Evolutionary conservation across 2,797 vertebrate genomes (phyloP).

Genomic region (Clarias laeviceps): DNA sequence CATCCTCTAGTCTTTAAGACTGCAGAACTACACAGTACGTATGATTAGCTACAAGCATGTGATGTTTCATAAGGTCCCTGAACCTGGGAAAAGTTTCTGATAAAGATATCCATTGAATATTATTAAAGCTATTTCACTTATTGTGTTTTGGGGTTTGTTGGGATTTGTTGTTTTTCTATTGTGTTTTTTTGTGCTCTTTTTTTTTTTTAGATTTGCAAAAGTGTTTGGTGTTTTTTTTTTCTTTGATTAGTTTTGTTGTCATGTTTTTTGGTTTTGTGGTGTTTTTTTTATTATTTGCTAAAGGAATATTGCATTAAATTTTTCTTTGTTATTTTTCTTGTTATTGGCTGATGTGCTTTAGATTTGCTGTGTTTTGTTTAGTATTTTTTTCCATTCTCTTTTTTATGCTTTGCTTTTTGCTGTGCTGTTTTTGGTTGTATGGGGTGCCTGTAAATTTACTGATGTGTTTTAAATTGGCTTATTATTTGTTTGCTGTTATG

Average conservation of each 20-base stretch:
- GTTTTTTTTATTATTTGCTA: not conserved
- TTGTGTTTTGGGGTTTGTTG: not conserved
- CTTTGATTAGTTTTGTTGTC: not conserved
- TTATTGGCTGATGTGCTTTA: not conserved
- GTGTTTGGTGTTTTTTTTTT: not conserved
- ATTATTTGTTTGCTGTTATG: not conserved
- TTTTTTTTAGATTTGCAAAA: not conserved
- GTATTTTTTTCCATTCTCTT: not conserved
- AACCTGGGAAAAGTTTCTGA: no score
- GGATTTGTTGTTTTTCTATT: not conserved
- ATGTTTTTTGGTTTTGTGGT: not conserved
- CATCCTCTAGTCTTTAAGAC: not conserved
- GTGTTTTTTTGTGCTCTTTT: not conserved
- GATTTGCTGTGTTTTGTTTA: not conserved
- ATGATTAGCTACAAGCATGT: no score
- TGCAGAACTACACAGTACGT: no score
- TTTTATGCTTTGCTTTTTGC: not conserved
- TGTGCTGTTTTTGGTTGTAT: not conserved
- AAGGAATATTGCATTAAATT: not conserved
- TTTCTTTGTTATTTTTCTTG: not conserved
- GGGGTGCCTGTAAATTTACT: not conserved
- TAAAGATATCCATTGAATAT: no score
- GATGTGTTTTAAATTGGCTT: not conserved
- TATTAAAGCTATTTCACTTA: no score
- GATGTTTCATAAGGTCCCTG: no score